Evolutionary conservation across 2,888 invertebrate species (phyloP).

Genomic region (Cheilosia pagana): DNA sequence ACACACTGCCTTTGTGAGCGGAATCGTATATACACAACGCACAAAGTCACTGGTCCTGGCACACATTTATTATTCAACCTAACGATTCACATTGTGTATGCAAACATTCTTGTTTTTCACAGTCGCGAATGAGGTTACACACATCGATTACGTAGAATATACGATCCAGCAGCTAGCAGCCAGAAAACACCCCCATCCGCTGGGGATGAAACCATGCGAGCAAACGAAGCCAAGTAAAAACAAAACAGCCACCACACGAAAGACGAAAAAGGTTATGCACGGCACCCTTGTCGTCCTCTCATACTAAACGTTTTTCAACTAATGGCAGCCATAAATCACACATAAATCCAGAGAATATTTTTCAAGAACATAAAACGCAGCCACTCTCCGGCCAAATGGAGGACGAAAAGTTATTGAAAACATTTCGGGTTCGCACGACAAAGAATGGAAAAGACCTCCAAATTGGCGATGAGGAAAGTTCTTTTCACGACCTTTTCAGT

Average conservation of each 20-base stretch:
- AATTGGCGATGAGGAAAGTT: constrained; percentile 29
- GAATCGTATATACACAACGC: neutral
- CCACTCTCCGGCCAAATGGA: constrained; percentile 51
- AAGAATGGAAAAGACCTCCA: constrained; percentile 4
- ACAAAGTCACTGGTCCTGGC: constrained; percentile 20
- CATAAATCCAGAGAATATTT: constrained; percentile 66
- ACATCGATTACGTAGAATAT: constrained; percentile 60
- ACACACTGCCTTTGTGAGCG: neutral
- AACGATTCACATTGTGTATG: constrained; percentile 47
- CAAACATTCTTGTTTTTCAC: constrained; percentile 50
- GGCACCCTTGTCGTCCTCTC: constrained; percentile 20
- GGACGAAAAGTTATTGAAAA: constrained; percentile 65
- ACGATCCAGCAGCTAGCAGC: constrained; percentile 38
- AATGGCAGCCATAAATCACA: constrained; percentile 69
- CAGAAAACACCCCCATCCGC: neutral
- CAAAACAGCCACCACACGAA: constrained; percentile 3
- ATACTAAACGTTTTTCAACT: constrained; percentile 55
- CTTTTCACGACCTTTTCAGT: constrained; percentile 20
- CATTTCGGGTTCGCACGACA: constrained; percentile 27
- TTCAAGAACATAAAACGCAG: constrained; percentile 70
- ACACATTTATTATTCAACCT: constrained; percentile 43
- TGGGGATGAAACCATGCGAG: constrained; percentile 24
- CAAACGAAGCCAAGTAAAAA: constrained; percentile 24
- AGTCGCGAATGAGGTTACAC: constrained; percentile 54
- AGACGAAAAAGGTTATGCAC: constrained; percentile 38